These are phyloP conservation scores for Eptesicus fuscus DNA, from an alignment of 2,113 vertebrate species.

Conservation along the genomic window DNA sequence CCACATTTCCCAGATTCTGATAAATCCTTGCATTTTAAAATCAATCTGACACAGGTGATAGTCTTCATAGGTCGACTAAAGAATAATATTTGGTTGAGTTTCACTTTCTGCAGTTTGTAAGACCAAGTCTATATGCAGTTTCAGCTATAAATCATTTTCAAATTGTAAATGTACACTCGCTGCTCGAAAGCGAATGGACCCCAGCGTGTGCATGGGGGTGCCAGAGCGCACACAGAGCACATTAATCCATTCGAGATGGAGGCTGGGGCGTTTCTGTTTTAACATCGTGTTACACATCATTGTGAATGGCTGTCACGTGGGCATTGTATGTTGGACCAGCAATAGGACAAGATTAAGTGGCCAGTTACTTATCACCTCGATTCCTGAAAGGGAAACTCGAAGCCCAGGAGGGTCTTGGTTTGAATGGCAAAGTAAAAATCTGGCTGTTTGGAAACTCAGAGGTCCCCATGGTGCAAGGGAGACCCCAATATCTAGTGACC, in stretches of 20 bases:
- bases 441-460: neutral
- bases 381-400: neutral
- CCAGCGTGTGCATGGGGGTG: neutral
- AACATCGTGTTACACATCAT: neutral
- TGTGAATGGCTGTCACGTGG: neutral
- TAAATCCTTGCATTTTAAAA: constrained; percentile 4
- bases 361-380: neutral
- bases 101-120: constrained; percentile 4
- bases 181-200: neutral
- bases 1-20: neutral
- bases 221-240: neutral
- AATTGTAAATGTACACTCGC: neutral
- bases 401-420: neutral
- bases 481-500: neutral
- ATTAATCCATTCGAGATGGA: neutral
- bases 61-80: neutral
- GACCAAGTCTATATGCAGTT: neutral
- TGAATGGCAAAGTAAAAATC: neutral
- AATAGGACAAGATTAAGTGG: neutral
- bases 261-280: neutral
- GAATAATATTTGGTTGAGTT: constrained; percentile 26
- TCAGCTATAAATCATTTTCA: constrained; percentile 25
- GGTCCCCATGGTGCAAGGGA: neutral
- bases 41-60: neutral
- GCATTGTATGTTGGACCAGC: neutral